Evolutionary conservation across 1,140 invertebrate species (phyloP).

Genomic region (Diachasma alloeum): DNA sequence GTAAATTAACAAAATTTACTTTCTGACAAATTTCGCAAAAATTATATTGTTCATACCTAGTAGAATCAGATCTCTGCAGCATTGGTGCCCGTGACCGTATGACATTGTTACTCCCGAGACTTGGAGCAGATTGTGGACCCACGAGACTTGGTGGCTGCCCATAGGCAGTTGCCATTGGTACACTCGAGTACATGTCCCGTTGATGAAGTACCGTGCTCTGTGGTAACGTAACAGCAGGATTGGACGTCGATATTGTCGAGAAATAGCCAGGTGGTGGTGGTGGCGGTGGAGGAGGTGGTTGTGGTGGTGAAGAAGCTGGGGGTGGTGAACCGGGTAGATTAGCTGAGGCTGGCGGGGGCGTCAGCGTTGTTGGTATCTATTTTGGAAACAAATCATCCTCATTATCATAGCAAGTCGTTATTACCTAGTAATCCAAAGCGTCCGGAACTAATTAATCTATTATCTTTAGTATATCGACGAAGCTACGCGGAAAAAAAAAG

Average conservation of each 20-base stretch:
- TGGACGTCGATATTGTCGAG: constrained; percentile 45
- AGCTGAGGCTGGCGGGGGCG: constrained; percentile 19
- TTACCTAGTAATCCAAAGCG: too few relatives aligned
- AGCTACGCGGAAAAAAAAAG: too few relatives aligned
- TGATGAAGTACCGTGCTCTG: constrained; percentile 44
- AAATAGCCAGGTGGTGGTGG: constrained; percentile 48
- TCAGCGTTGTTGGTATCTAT: constrained; percentile 31
- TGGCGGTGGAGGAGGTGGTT: constrained; percentile 32
- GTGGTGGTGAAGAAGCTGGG: constrained; percentile 30
- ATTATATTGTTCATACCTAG: constrained; percentile 59
- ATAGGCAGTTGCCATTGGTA: constrained; percentile 52
- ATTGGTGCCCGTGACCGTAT: constrained; percentile 74
- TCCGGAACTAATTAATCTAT: too few relatives aligned
- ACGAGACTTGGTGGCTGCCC: constrained; percentile 44
- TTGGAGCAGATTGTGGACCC: constrained; percentile 32
- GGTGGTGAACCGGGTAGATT: constrained; percentile 33
- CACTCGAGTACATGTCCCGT: constrained; percentile 46
- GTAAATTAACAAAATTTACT: not conserved
- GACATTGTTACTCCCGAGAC: constrained; percentile 50
- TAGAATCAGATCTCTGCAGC: constrained; percentile 79
- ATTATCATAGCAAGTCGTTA: constrained; percentile 67
- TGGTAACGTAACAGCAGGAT: constrained; percentile 39
- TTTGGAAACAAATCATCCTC: constrained; percentile 5
- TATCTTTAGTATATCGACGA: too few relatives aligned
- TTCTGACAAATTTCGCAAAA: not conserved